Evolutionary conservation across 2,888 invertebrate species (phyloP).

Genomic region (Octonoba sinensis): DNA sequence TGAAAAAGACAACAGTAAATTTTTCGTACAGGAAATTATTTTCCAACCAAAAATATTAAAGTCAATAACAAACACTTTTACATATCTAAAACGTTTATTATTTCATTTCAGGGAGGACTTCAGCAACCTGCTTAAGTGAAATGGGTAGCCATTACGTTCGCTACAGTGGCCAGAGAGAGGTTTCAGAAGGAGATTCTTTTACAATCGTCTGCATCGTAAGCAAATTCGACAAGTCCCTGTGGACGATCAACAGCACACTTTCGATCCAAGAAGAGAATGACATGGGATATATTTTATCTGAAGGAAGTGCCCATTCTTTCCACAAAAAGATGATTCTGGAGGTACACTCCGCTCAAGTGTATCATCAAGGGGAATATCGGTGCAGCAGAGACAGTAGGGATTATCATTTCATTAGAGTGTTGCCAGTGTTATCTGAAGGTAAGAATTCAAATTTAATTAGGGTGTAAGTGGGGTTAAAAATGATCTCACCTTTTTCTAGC

Average conservation of each 20-base stretch:
- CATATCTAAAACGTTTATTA: no score
- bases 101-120: no score
- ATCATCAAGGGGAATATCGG: constrained; percentile 51
- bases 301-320: constrained; percentile 15
- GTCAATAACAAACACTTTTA: no score
- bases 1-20: no score
- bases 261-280: constrained; percentile 22
- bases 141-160: constrained; percentile 10
- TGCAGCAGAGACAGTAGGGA: constrained; percentile 59
- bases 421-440: constrained; percentile 22
- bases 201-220: constrained; percentile 32
- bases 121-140: no score
- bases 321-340: constrained; percentile 16
- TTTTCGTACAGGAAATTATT: no score
- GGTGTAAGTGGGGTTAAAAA: no score
- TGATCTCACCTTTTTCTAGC: no score
- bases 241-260: constrained; percentile 40
- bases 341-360: constrained; percentile 30
- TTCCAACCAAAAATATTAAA: no score
- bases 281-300: constrained; percentile 21
- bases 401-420: constrained; percentile 35
- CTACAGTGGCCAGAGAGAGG: constrained; percentile 24
- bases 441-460: background rate
- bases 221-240: constrained; percentile 10
- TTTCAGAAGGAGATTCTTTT: constrained; percentile 46